phyloP scores from a whole-genome alignment of 2,888 invertebrate species.

The Diaprepes abbreviatus region DNA sequence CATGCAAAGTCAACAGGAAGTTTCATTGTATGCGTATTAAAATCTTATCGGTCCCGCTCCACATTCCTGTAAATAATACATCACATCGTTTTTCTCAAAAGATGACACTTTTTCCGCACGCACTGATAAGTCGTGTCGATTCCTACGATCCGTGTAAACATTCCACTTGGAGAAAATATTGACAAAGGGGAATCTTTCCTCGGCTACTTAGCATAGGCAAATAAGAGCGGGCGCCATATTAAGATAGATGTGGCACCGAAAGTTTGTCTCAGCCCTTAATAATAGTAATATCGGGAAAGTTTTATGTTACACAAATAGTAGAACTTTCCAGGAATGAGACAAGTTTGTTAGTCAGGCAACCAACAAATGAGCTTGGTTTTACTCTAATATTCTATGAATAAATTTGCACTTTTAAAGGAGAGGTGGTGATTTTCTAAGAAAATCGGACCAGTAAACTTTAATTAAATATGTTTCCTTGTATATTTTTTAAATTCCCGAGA shows the following conservation, averaged over 20 bases:
- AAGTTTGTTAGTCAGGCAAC: too few species aligned
- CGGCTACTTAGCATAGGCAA: conserved; percentile 27
- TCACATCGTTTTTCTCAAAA: conserved; percentile 5
- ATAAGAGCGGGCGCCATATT: conserved; percentile 19
- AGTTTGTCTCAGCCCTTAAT: conserved; percentile 4
- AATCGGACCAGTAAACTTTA: too few species aligned
- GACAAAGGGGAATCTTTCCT: conserved; percentile 20
- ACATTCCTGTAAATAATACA: conserved; percentile 1
- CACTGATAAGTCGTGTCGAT: conserved; percentile 19
- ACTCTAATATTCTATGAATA: too few species aligned
- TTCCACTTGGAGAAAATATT: conserved; percentile 25
- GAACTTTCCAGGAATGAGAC: not conserved
- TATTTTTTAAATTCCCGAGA: too few species aligned
- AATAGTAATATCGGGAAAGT: too few species aligned
- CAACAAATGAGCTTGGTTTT: too few species aligned
- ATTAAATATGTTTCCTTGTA: too few species aligned
- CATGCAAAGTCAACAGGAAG: conserved; percentile 30
- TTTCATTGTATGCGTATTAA: conserved; percentile 23
- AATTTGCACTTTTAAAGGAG: too few species aligned
- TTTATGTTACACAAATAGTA: not conserved
- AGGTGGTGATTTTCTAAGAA: too few species aligned
- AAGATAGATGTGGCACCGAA: not conserved
- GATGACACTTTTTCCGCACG: conserved; percentile 21
- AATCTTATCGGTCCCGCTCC: conserved; percentile 19
- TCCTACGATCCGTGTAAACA: conserved; percentile 34